Base-by-base conservation (phyloP, 2,113 vertebrate genomes). In the Condylura cristata region DNA sequence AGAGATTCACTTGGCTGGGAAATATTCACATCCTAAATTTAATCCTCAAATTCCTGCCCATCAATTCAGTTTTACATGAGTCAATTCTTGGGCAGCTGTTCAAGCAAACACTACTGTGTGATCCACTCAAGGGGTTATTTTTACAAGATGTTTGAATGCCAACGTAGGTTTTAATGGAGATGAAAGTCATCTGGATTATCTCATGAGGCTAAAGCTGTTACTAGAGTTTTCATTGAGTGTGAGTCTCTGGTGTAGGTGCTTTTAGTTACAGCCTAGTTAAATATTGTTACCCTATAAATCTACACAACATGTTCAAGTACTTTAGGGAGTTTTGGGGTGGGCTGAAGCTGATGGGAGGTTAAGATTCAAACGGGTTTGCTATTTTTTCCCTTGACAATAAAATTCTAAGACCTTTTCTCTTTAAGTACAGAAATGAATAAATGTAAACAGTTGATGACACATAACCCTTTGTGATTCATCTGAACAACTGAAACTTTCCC, bases 111-210 rank as follows among this genome's bases (percentile, higher is more conserved):
- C 18, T 61, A 41, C 30, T 28, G 41, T 30, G 56, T 63, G 37
- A 72, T 82, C 46, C 51, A 74, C 53, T 85, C 44, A 58, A 65
- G 63, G 44, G 74, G n/a, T 56, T 90, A 34, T 76, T 93, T 90
- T 81, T 65, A 53, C 44, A 65, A 92, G 74, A 37, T 66, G 9
- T 80, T 92, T 89, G 39, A 44, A 61, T 1, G 30, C 79, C 56
- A 80, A 44, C 44, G 46, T 72, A 85, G 68, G 22, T 80, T 84
- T 95, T 34, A 90, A 66, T 68, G 58, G 78, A 74, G 65, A 86
- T 44, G 30, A 86, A 83, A 79, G 14, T 78, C 39, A 74, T 89
- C 84, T 92, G 84, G 41, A 48, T 92, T 93, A 68, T 90, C 71
- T 90, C 66, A 63, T 9, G 16, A 65, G n/a, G 68, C 60, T 75